phyloP scores from a whole-genome alignment of 2,797 vertebrate species.

The Masticophis lateralis region DNA sequence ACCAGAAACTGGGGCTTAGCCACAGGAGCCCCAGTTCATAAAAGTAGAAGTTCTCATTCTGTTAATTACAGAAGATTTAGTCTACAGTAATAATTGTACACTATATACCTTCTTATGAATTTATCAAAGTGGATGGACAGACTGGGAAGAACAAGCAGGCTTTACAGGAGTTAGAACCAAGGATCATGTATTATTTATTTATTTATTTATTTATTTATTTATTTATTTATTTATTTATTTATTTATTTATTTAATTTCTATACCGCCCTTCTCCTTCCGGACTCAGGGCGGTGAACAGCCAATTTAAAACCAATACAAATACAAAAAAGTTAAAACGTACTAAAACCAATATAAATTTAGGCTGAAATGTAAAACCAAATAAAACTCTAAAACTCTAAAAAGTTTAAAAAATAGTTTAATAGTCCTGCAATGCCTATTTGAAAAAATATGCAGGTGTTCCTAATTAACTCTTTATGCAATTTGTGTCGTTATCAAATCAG shows the following conservation, averaged over 20 bases:
- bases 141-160: not conserved
- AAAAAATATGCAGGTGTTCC: not conserved
- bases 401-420: no score
- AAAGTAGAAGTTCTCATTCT: not conserved
- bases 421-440: not conserved
- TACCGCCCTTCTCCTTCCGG: no score
- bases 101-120: not conserved
- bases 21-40: not conserved
- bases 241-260: no score
- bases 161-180: not conserved
- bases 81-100: not conserved
- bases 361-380: no score
- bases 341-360: no score
- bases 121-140: not conserved
- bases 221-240: no score
- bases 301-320: no score
- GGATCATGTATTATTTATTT: not conserved
- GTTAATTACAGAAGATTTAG: not conserved
- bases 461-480: not conserved
- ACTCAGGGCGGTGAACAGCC: no score
- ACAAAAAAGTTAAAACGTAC: no score
- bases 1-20: not conserved
- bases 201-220: no score
- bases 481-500: not conserved
- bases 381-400: no score